Evolutionary conservation across 2,888 invertebrate species (phyloP), one percentile per base, ranked within the genome.

Genomic region (Anthophora plumipes): DNA sequence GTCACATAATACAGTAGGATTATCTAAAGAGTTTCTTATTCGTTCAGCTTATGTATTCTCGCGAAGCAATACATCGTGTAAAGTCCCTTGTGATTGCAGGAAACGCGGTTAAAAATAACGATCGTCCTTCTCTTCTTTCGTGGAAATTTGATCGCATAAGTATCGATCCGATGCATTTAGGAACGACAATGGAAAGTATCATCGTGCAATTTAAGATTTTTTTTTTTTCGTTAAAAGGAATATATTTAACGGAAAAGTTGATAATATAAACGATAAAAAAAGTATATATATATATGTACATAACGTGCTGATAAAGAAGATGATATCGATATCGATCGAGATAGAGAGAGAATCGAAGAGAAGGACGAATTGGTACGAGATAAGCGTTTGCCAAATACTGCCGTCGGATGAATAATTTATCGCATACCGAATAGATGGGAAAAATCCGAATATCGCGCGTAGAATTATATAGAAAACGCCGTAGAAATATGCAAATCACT

Each of bases 1-100:
- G 67, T 79, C 73, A 87, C 73, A 71, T 66, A 71, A 67, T 83
- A 79, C 77, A 85, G 41, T 74, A 68, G 60, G 68, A 74, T 79
- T 67, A n/a, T n/a, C 61, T 22, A 50, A 71, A 46, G 60, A 54
- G 6, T 61, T 71, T 46, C 20, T 46, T 14, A 41, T 41, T 22
- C 31, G 76, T 66, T 63, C 70, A 59, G 68, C n/a, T n/a, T 77
- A 63, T 54, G 31, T 31, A 31, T 31, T 31, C 31, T 31, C 80
- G 37, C 67, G 60, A 57, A 59, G 59, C 66, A 68, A 74, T 55
- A 72, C 52, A 54, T 70, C 46, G 39, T 41, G 17, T n/a, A 20
- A 59, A 79, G 73, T 77, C 43, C 52, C 83, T 67, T 46, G 55
- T 63, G 69, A 77, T 57, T 14, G 37, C 46, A 25, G 22, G 20